A percentile compares a stretch with the other conserved stretches of the same genome.
Evolutionary conservation across 1,140 invertebrate species (phyloP).

Genomic region (Diplogasteroides magnus): DNA sequence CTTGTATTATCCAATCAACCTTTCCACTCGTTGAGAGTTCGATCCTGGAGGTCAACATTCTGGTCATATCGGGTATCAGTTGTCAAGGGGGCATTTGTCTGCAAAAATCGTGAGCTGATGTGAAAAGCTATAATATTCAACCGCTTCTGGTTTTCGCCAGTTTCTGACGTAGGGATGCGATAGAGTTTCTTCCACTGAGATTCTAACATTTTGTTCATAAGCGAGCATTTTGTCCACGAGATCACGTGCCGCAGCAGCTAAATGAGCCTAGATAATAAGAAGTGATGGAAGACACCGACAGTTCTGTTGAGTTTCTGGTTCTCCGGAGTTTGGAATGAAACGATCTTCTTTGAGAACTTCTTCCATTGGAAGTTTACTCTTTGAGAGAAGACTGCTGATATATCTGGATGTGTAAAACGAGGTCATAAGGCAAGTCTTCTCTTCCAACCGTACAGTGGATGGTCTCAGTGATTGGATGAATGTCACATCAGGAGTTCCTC

Average conservation of each 20-base stretch:
- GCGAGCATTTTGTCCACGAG: conserved; percentile 17
- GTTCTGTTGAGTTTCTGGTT: conserved; percentile 7
- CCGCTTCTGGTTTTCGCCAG: conserved; percentile 4
- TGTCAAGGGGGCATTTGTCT: background rate
- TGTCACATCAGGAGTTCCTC: conserved; percentile 13
- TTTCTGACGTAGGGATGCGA: conserved; percentile 15
- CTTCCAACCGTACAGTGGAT: background rate
- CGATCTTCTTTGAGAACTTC: conserved; percentile 11
- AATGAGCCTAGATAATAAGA: conserved; percentile 1
- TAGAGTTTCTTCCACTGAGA: conserved; percentile 17
- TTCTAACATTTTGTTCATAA: conserved; percentile 14
- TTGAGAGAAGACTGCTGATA: conserved; percentile 9
- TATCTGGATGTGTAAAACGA: background rate
- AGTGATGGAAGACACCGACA: no score
- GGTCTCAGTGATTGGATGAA: background rate
- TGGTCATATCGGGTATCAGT: conserved; percentile 5
- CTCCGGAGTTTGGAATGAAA: conserved; percentile 14
- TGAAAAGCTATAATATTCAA: background rate
- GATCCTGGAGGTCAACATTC: conserved; percentile 9
- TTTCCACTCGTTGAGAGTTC: conserved; percentile 20
- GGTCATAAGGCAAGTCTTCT: no score
- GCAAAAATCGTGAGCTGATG: background rate
- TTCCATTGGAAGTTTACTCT: background rate
- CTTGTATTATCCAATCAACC: background rate
- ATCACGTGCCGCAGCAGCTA: conserved; percentile 14